Evolutionary conservation across 2,797 vertebrate genomes (phyloP), one percentile per base, ranked within the genome.

Genomic region (Podarcis lilfordi): DNA sequence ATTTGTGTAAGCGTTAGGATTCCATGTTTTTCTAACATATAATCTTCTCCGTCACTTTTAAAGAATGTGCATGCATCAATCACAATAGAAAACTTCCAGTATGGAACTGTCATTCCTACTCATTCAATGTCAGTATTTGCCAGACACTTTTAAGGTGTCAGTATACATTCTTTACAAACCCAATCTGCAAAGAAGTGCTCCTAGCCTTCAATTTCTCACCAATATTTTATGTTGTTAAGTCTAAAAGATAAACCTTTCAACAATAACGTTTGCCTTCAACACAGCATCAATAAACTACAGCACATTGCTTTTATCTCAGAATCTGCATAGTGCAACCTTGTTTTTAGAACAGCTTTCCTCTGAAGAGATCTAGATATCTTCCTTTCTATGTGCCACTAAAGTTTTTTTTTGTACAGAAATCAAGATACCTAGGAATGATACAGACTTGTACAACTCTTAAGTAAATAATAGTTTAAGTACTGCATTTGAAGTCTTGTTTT

Each of bases 161-260:
- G 1, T 80, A 15, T 11, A 59, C 23, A 32, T 80, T 84, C 76
- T 88, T 80, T 78, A 7, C 74, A 89, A 81, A 1, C 37, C 77
- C 89, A 84, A 74, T 86, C 96, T 94, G 19, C 93, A 96, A 96
- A 80, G 89, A 37, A 32, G 7, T 80, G 69, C 88, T 86, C 91
- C 81, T 11, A 87, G 87, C 83, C 15, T 35, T 64, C 35, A 69
- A 74, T 10, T n/a, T 71, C 27, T 55, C 75, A 86, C 8, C 32
- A 85, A 35, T 75, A 61, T n/a, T 25, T 82, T 84, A 27, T 13
- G 25, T 32, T 5, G 8, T 83, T 83, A 21, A 78, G 43, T 25
- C 10, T n/a, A 80, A 23, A 23, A 72, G 17, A 11, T 72, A 71
- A 72, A 17, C n/a, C 59, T 35, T 37, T 59, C 71, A 50, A 61